A percentile compares a stretch with the other conserved stretches of the same genome.
Evolutionary conservation across 2,888 invertebrate genomes (phyloP).

Genomic region (Tetheella fluctuosa): DNA sequence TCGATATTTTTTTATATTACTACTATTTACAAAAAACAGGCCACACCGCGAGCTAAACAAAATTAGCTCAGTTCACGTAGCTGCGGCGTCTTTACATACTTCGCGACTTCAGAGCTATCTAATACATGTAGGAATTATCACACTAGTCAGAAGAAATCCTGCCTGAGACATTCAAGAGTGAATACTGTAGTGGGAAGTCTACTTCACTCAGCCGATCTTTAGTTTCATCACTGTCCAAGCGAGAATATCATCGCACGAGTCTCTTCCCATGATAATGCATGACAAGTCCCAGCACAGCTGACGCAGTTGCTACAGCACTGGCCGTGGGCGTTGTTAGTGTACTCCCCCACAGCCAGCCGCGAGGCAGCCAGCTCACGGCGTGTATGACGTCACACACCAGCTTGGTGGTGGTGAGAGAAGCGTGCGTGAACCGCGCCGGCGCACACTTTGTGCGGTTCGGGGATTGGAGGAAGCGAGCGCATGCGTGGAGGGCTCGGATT

Average conservation of each 20-base stretch:
- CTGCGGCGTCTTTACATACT: too few relatives aligned
- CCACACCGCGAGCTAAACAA: too few relatives aligned
- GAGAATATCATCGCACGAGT: conserved; percentile 38
- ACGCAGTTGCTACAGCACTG: conserved; percentile 58
- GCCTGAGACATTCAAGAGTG: background rate
- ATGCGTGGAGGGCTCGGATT: conserved; percentile 58
- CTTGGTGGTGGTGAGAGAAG: conserved; percentile 67
- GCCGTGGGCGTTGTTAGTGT: conserved; percentile 73
- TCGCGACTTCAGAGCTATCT: too few relatives aligned
- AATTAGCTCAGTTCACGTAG: too few relatives aligned
- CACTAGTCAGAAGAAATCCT: too few relatives aligned
- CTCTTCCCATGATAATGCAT: conserved; percentile 68
- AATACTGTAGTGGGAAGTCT: too few relatives aligned
- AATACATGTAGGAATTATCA: too few relatives aligned
- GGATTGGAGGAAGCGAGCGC: conserved; percentile 51
- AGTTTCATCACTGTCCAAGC: conserved; percentile 8
- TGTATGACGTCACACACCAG: conserved; percentile 88
- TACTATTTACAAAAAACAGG: too few relatives aligned
- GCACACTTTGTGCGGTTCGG: conserved; percentile 60
- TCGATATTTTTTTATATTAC: too few relatives aligned
- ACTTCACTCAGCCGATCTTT: too few relatives aligned
- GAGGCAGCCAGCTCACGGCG: conserved; percentile 91
- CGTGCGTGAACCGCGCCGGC: conserved; percentile 63
- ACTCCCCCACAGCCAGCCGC: conserved; percentile 92
- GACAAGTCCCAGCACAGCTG: conserved; percentile 62